These are phyloP conservation scores for Microplitis mediator DNA, from an alignment of 1,140 invertebrate genomes.

Conservation along the genomic window DNA sequence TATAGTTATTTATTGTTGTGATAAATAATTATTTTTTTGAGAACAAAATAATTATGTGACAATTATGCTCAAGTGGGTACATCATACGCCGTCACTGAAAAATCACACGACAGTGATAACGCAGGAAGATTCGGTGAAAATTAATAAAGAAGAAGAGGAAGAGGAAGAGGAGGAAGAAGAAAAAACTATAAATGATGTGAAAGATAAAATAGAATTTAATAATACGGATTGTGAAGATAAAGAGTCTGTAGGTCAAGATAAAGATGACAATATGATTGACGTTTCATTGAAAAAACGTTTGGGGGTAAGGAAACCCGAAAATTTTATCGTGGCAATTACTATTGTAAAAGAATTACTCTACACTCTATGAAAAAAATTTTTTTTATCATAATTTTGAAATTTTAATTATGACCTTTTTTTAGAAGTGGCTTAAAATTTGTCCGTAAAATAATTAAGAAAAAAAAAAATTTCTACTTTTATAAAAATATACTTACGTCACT, in stretches of 20 bases:
- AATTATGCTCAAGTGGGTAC: conserved; percentile 60
- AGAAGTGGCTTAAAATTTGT: too few relatives aligned
- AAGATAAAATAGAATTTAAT: not conserved
- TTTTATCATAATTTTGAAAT: too few relatives aligned
- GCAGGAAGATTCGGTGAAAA: conserved; percentile 8
- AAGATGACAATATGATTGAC: conserved; percentile 33
- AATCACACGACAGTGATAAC: conserved; percentile 37
- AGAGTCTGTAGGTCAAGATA: conserved; percentile 20
- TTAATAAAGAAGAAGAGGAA: conserved; percentile 26
- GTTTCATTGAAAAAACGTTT: conserved; percentile 33
- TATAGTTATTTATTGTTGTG: not conserved
- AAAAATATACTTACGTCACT: too few relatives aligned
- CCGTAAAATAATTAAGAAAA: too few relatives aligned
- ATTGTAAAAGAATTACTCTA: too few relatives aligned
- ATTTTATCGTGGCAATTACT: not conserved
- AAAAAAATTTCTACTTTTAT: too few relatives aligned
- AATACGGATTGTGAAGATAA: conserved; percentile 24
- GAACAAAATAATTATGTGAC: conserved; percentile 21
- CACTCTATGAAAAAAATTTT: too few relatives aligned
- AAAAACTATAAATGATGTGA: conserved; percentile 14
- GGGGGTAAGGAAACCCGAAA: conserved; percentile 37
- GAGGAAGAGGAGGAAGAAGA: conserved; percentile 29
- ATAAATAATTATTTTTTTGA: not conserved
- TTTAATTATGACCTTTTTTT: too few relatives aligned
- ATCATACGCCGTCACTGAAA: conserved; percentile 49